Percentiles rank a stretch among this genome's conserved stretches.
phyloP scores from a whole-genome alignment of 1,140 invertebrate genomes.

The Drosophila kepulauana region DNA sequence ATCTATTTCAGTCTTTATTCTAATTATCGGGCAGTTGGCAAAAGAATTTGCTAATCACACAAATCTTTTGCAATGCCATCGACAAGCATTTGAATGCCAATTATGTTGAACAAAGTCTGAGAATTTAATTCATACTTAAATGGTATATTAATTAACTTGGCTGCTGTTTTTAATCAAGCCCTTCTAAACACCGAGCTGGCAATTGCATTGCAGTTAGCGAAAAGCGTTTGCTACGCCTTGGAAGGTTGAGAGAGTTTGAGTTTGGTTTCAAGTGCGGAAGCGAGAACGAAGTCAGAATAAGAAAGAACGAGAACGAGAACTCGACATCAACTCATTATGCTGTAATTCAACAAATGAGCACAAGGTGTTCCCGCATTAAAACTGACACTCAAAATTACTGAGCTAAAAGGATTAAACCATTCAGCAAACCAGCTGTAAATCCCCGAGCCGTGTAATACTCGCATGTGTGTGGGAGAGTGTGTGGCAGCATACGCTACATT shows the following conservation, averaged over 20 bases:
- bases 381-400: slow-evolving; percentile 54
- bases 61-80: not conserved
- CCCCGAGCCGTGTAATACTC: slow-evolving; percentile 57
- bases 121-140: too few relatives aligned
- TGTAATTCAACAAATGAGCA: slow-evolving; percentile 69
- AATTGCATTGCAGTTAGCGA: not conserved
- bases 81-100: too few relatives aligned
- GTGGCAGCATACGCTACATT: slow-evolving; percentile 57
- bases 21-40: not conserved
- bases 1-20: not conserved
- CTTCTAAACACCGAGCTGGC: not conserved
- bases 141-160: slow-evolving; percentile 1
- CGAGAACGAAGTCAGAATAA: not conserved
- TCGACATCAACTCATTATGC: slow-evolving; percentile 59
- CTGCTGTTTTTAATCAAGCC: not conserved
- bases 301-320: not conserved
- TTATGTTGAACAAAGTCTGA: too few relatives aligned
- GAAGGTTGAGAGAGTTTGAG: not conserved
- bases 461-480: slow-evolving; percentile 23
- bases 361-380: slow-evolving; percentile 43
- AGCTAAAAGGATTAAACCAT: slow-evolving; percentile 71
- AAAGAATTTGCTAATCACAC: not conserved
- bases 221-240: not conserved
- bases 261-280: slow-evolving; percentile 23
- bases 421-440: slow-evolving; percentile 69